A percentile compares a stretch with the other conserved stretches of the same genome.
phyloP scores from a whole-genome alignment of 37 sponge, comb jelly and placozoan species.

The Cliona cf. orientalis region DNA sequence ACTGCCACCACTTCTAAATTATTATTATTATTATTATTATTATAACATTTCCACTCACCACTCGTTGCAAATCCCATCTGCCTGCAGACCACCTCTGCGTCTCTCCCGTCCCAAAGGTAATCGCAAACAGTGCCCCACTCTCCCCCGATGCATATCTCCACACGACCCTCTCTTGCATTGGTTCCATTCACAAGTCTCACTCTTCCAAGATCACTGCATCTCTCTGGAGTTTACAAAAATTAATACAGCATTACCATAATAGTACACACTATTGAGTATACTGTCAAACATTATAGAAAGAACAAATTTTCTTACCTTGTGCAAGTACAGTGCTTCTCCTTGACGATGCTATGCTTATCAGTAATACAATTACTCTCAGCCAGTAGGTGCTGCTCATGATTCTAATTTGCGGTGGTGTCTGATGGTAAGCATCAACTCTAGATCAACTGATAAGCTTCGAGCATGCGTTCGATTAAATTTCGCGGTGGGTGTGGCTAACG shows the following conservation, averaged over 20 bases:
- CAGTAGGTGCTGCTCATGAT: too few relatives aligned
- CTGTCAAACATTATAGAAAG: too few relatives aligned
- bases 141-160: conserved; percentile 15
- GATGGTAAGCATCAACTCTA: too few relatives aligned
- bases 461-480: not conserved
- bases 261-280: too few relatives aligned
- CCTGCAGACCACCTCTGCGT: conserved; percentile 58
- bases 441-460: too few relatives aligned
- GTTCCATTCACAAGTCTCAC: conserved; percentile 26
- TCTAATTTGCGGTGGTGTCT: too few relatives aligned
- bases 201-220: too few relatives aligned
- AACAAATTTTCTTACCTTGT: too few relatives aligned
- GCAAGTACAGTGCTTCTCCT: too few relatives aligned
- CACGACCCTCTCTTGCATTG: conserved; percentile 22
- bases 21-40: not conserved
- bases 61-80: conserved; percentile 41
- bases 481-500: not conserved
- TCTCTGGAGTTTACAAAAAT: too few relatives aligned
- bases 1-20: not conserved
- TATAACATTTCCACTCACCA: conserved; percentile 15
- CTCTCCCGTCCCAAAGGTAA: conserved; percentile 26
- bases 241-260: too few relatives aligned
- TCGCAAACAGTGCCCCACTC: conserved; percentile 41
- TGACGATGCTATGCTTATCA: not conserved
- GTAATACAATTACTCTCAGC: not conserved